A percentile compares a stretch with the other conserved stretches of the same genome.
phyloP scores from a whole-genome alignment of 2,888 invertebrate species.

The Sisyra nigra region DNA sequence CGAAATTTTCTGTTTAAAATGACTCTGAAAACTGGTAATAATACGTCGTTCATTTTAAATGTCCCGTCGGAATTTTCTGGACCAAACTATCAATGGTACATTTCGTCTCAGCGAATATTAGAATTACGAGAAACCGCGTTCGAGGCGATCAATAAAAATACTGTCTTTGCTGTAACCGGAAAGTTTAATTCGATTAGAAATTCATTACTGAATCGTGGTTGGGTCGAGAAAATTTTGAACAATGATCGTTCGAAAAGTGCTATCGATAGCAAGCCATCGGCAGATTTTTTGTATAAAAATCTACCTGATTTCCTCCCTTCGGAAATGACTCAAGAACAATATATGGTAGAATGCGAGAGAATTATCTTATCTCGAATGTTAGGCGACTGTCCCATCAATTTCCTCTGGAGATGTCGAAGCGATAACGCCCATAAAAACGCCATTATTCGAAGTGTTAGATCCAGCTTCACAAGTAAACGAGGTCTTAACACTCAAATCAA shows the following conservation, averaged over 20 bases:
- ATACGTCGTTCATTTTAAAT: too few species aligned
- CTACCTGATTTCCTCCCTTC: too few species aligned
- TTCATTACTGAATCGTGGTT: constrained; percentile 51
- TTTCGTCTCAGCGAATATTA: neutral
- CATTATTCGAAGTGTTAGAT: constrained; percentile 68
- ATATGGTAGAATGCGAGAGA: too few species aligned
- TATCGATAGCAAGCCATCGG: too few species aligned
- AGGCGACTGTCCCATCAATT: constrained; percentile 64
- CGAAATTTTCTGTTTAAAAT: too few species aligned
- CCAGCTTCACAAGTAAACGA: constrained; percentile 86
- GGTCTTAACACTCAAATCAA: constrained; percentile 58
- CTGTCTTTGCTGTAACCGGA: constrained; percentile 23
- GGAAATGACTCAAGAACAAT: too few species aligned
- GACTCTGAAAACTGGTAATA: too few species aligned
- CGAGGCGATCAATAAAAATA: neutral
- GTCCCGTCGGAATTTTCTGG: too few species aligned
- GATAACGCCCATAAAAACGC: constrained; percentile 62
- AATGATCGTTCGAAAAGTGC: neutral
- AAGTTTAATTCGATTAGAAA: constrained; percentile 54
- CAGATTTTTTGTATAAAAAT: too few species aligned
- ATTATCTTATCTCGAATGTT: constrained; percentile 50
- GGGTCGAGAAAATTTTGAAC: constrained; percentile 42
- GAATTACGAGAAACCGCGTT: neutral
- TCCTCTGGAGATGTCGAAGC: constrained; percentile 78
- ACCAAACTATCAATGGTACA: too few species aligned